Conservation (phyloP, 1,140 invertebrate genomes). For the Plutomurus gul region DNA sequence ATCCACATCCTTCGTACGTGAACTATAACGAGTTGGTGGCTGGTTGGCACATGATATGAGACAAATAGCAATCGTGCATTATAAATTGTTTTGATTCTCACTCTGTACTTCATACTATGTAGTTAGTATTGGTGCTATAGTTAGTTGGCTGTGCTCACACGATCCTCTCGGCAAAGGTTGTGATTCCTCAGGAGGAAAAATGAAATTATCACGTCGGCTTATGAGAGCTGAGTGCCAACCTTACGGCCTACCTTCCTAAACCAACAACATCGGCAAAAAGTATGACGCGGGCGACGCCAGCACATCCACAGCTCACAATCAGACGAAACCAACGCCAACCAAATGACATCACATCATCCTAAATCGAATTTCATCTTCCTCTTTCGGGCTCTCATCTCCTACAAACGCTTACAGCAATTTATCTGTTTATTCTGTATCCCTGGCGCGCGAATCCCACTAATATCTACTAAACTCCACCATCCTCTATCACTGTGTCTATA, state of each 20-base stretch:
- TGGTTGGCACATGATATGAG: no score
- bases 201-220: background rate
- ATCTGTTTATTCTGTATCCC: background rate
- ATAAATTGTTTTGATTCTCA: no score
- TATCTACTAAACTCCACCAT: no score
- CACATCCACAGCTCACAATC: background rate
- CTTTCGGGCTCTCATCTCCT: background rate
- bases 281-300: background rate
- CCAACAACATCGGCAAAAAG: background rate
- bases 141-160: no score
- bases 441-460: no score
- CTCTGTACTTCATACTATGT: no score
- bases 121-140: no score
- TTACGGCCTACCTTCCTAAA: background rate
- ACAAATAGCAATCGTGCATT: no score
- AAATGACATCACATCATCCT: constrained; percentile 1
- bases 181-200: background rate
- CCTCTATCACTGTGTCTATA: no score
- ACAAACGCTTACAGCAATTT: background rate
- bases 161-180: no score
- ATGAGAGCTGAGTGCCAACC: background rate
- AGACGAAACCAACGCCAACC: background rate
- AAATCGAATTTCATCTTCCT: constrained; percentile 9
- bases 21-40: no score
- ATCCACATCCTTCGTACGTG: no score